Evolutionary conservation across 2,113 vertebrate genomes (phyloP).

Genomic region (Chloropsis hardwickii): DNA sequence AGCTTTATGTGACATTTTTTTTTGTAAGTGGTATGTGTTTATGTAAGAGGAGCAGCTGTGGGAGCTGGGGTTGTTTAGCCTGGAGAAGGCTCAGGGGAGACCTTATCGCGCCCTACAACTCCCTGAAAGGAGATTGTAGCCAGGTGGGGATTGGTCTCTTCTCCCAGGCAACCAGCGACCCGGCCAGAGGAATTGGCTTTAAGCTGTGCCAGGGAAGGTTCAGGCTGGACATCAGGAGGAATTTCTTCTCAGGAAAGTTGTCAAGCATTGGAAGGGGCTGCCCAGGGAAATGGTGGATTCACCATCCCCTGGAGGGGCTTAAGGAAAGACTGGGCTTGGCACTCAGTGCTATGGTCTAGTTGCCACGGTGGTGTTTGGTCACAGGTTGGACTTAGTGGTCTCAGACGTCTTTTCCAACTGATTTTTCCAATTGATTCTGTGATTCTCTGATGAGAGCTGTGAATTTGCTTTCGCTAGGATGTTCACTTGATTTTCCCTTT

Average conservation of each 20-base stretch:
- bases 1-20: neutral
- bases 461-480: too few relatives aligned
- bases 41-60: neutral
- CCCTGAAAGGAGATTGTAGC: neutral
- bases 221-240: neutral
- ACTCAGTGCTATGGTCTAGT: neutral
- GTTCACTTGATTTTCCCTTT: too few relatives aligned
- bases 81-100: neutral
- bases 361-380: neutral
- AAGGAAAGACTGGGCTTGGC: neutral
- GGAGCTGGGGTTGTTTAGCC: neutral
- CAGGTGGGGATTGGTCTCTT: neutral
- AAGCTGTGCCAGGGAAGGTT: neutral
- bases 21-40: neutral
- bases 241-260: neutral
- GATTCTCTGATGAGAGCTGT: neutral
- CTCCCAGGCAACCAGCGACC: neutral
- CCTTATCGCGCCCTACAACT: rapidly evolving
- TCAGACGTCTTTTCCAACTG: neutral
- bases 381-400: neutral
- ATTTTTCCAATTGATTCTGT: neutral
- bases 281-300: too few relatives aligned
- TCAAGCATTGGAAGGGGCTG: neutral
- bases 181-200: neutral
- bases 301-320: rapidly evolving